These are phyloP conservation scores for Acleris laterana DNA, from an alignment of 2,888 invertebrate genomes.

Conservation along the genomic window DNA sequence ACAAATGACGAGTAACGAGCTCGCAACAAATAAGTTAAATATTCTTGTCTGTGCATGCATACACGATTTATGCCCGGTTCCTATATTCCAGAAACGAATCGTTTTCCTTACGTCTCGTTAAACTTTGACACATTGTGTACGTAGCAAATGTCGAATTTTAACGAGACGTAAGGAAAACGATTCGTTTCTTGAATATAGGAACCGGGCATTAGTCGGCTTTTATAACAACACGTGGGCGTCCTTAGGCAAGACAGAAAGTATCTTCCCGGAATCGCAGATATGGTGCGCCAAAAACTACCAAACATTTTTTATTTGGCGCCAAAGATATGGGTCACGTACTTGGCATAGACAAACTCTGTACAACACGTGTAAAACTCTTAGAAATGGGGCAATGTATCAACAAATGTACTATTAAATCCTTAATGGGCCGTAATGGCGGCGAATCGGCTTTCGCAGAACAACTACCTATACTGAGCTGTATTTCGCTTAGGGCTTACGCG, in stretches of 20 bases:
- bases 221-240: conserved; percentile 9
- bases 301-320: conserved; percentile 7
- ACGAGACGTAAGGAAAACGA: too few species aligned
- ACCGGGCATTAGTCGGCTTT: conserved; percentile 1
- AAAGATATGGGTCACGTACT: conserved; percentile 2
- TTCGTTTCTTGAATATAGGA: too few species aligned
- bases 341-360: background rate
- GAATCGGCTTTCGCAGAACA: conserved; percentile 1
- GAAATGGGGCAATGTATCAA: conserved; percentile 17
- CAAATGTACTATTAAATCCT: conserved; percentile 16
- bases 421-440: conserved; percentile 18
- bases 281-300: conserved; percentile 8
- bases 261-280: conserved; percentile 1
- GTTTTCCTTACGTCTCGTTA: too few species aligned
- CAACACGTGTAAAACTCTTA: conserved; percentile 14
- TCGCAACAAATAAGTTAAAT: conserved; percentile 32
- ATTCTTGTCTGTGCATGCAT: conserved; percentile 5
- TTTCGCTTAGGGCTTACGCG: background rate
- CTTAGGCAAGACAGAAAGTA: conserved; percentile 1
- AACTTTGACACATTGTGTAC: too few species aligned
- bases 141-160: too few species aligned
- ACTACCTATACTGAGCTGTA: background rate
- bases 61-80: too few species aligned
- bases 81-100: too few species aligned
- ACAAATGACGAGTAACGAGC: conserved; percentile 21